phyloP scores from a whole-genome alignment of 2,113 vertebrate genomes.

The Oxyruncus cristatus region DNA sequence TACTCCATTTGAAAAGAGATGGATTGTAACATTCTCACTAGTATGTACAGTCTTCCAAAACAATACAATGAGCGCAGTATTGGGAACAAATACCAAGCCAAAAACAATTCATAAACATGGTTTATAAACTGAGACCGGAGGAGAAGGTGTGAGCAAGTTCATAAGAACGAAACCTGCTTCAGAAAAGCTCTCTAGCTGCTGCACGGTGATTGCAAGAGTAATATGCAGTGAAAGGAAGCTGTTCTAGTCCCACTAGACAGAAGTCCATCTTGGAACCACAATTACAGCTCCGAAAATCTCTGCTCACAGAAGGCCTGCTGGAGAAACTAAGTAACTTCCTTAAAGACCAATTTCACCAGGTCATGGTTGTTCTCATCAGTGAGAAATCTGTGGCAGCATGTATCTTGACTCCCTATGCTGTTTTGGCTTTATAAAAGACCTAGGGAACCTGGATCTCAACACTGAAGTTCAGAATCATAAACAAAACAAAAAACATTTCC shows the following conservation, averaged over 20 bases:
- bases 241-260: neutral
- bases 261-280: neutral
- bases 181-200: neutral
- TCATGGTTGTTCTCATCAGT: neutral
- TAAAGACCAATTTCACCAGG: neutral
- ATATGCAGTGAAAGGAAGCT: neutral
- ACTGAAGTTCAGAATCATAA: neutral
- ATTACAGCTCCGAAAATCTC: neutral
- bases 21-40: neutral
- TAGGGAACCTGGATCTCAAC: neutral
- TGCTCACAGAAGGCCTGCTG: neutral
- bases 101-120: neutral
- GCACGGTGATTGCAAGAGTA: neutral
- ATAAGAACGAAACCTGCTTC: neutral
- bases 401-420: neutral
- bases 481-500: neutral
- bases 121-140: neutral
- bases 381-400: neutral
- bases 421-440: neutral
- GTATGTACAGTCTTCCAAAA: neutral
- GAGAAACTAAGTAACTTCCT: neutral
- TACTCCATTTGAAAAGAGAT: neutral
- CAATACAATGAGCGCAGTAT: neutral
- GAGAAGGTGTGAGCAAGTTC: neutral
- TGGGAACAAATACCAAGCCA: neutral